Evolutionary conservation across 2,888 invertebrate species (phyloP).

Genomic region (Girardia tigrina): DNA sequence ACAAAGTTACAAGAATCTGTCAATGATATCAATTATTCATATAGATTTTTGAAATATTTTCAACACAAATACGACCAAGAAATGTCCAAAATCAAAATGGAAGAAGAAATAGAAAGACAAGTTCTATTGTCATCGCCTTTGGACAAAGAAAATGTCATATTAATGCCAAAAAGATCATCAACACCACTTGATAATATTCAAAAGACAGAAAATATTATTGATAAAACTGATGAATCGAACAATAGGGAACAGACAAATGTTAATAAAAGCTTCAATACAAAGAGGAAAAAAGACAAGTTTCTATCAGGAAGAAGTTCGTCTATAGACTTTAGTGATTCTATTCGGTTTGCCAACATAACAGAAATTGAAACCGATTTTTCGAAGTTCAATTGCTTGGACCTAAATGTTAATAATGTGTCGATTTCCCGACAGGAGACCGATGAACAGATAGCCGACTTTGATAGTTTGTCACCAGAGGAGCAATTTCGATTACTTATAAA

Average conservation of each 20-base stretch:
- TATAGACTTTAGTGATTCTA: too few species aligned
- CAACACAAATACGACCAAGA: not conserved
- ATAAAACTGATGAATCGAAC: not conserved
- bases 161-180: not conserved
- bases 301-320: too few species aligned
- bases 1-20: not conserved
- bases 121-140: not conserved
- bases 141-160: not conserved
- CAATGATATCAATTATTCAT: not conserved
- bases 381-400: too few species aligned
- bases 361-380: too few species aligned
- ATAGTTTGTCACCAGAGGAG: not conserved
- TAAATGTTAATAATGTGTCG: too few species aligned
- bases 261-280: not conserved
- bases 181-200: not conserved
- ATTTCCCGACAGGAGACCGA: not conserved
- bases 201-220: not conserved
- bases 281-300: not conserved
- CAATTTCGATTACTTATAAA: not conserved
- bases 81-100: not conserved
- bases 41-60: not conserved
- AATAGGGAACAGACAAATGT: not conserved
- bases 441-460: not conserved
- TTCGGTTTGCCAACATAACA: too few species aligned
- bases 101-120: not conserved